Evolutionary conservation across 1,140 invertebrate genomes (phyloP), one percentile per base, ranked within the genome.

Genomic region (Aphelenchoides besseyi): DNA sequence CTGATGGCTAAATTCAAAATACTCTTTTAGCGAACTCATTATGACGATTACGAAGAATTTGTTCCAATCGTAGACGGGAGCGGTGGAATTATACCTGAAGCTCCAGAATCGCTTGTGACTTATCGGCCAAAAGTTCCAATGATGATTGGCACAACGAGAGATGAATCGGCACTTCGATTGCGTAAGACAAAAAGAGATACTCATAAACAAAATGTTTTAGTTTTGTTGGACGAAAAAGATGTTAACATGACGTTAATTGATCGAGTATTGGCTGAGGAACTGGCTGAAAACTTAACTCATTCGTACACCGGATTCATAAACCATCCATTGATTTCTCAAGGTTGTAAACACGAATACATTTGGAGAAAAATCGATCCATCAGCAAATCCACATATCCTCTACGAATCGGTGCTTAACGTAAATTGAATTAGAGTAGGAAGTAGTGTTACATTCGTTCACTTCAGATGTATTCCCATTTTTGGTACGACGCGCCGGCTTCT

Each of bases 401-500:
- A 73, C 35, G 78, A 83, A 69, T 82, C 79, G 1, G 61, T 83
- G 12, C 69, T 83, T 3, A 77, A 82, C 59, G 81, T 81, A 63
- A n/a, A 12, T 72, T n/a, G 0, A 16, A 12, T 33, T n/a, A n/a
- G 1, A 61, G 12, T 30, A 16, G 53, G 28, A 59, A 32, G 12
- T n/a, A n/a, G n/a, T n/a, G n/a, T n/a, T n/a, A n/a, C n/a, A n/a
- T n/a, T n/a, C n/a, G n/a, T 26, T 16, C 12, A 23, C 73, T 79
- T 53, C 54, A 83, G 83, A 83, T 83, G 81, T 83, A 78, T 68
- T 83, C 82, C 0, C 82, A 83, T 37, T 83, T 83, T 66, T 83
- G 82, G 82, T 85, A 79, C 68, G 83, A 83, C 61, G 79, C 82
- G 9, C 82, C 82, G 32, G 74, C 82, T 29, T 73, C 82, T 9